These are phyloP conservation scores for Anas platyrhynchos DNA, from an alignment of 2,113 vertebrate genomes.

Conservation along the genomic window DNA sequence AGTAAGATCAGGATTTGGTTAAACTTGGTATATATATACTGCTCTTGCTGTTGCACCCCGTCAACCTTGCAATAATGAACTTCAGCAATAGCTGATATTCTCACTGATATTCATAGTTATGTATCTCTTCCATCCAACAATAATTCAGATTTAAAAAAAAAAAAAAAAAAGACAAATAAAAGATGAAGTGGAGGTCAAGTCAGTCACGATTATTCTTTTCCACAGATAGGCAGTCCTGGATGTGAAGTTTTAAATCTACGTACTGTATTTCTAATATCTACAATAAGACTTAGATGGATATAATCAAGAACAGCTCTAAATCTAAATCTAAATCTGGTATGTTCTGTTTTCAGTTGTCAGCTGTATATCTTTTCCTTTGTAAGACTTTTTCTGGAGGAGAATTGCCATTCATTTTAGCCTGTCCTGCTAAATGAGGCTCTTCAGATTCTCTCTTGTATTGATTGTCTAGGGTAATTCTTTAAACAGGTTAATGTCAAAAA, in stretches of 20 bases:
- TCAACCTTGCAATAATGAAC: neutral
- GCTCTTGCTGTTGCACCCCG: neutral
- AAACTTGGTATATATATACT: neutral
- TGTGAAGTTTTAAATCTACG: neutral
- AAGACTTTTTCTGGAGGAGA: neutral
- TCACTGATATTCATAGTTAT: neutral
- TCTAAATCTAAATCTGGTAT: neutral
- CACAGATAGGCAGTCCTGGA: neutral
- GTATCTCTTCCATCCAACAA: neutral
- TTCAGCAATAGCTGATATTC: neutral
- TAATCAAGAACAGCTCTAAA: neutral
- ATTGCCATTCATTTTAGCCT: neutral
- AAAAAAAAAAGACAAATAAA: neutral
- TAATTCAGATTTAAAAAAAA: neutral
- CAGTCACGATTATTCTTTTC: neutral
- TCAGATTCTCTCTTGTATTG: neutral
- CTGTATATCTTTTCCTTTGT: neutral
- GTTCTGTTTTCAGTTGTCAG: neutral
- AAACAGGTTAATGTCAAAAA: neutral
- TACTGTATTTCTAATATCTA: neutral
- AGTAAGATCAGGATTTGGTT: neutral
- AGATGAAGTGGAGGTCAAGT: neutral
- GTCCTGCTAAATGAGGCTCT: neutral
- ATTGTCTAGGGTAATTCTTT: neutral
- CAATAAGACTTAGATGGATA: neutral